These are phyloP conservation scores for Macrochelys suwanniensis DNA, from an alignment of 2,797 vertebrate genomes.

Conservation along the genomic window DNA sequence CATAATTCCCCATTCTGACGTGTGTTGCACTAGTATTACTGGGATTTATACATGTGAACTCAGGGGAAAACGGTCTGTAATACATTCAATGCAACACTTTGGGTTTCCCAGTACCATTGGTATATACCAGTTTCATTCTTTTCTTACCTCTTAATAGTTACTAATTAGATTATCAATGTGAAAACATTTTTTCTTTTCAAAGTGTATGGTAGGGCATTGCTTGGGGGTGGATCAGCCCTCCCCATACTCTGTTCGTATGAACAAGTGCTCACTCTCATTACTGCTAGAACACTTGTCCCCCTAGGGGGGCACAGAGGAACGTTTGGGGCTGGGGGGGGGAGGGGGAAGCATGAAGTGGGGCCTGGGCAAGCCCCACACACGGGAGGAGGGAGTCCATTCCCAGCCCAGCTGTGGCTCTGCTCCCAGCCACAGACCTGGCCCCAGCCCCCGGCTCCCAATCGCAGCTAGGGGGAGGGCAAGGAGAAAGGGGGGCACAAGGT, in stretches of 20 bases:
- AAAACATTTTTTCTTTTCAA: background rate
- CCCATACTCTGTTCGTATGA: background rate
- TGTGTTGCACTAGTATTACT: background rate
- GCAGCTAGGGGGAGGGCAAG: too few species aligned
- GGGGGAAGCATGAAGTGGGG: too few species aligned
- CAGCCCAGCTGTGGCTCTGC: too few species aligned
- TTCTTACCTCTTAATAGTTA: background rate
- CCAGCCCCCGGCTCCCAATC: too few species aligned
- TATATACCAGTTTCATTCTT: background rate
- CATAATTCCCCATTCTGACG: background rate
- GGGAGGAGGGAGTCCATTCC: too few species aligned
- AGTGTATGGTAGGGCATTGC: background rate
- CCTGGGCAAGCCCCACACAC: too few species aligned
- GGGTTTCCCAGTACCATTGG: background rate
- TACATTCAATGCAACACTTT: background rate
- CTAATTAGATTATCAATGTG: background rate
- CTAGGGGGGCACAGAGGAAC: too few species aligned
- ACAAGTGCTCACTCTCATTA: background rate
- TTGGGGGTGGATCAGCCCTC: background rate
- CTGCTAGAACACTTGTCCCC: background rate
- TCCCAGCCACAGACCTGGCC: too few species aligned
- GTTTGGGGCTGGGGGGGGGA: too few species aligned
- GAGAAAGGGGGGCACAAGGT: too few species aligned
- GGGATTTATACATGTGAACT: background rate
- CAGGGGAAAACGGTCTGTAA: background rate